Conservation (phyloP, 2,113 vertebrate species). For the Ageneiosus marmoratus region DNA sequence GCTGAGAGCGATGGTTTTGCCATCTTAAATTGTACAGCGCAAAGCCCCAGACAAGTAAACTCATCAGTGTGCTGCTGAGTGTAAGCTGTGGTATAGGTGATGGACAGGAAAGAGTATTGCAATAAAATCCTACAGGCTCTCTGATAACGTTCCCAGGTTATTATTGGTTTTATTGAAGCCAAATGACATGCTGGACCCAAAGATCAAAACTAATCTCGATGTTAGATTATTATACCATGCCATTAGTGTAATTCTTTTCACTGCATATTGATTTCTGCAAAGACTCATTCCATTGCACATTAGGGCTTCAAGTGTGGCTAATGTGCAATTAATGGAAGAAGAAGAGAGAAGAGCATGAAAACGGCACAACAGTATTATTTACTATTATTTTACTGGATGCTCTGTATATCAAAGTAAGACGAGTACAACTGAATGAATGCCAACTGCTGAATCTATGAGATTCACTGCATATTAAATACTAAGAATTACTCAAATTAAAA, state of each 20-base stretch:
- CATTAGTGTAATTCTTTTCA: slow-evolving; percentile 11
- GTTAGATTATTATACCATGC: neutral
- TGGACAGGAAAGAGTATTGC: neutral
- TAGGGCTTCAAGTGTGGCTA: slow-evolving; percentile 18
- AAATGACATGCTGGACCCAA: neutral
- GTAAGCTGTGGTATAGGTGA: neutral
- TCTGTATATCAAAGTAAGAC: neutral
- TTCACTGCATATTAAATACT: neutral
- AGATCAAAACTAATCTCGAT: neutral
- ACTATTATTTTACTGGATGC: neutral
- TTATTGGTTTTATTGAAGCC: neutral
- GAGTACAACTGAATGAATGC: neutral
- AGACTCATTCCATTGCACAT: slow-evolving; percentile 10
- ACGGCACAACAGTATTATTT: neutral
- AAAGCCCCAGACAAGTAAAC: slow-evolving; percentile 29
- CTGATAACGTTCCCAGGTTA: neutral
- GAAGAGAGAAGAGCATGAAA: neutral
- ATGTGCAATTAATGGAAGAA: slow-evolving; percentile 26
- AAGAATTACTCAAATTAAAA: neutral
- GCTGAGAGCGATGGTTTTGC: slow-evolving; percentile 20
- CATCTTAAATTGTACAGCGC: slow-evolving; percentile 23
- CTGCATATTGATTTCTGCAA: slow-evolving; percentile 26
- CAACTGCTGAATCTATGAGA: neutral
- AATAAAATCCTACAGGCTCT: neutral
- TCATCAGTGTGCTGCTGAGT: neutral